Evolutionary conservation across 2,113 vertebrate genomes (phyloP).

Genomic region (Talpa occidentalis): DNA sequence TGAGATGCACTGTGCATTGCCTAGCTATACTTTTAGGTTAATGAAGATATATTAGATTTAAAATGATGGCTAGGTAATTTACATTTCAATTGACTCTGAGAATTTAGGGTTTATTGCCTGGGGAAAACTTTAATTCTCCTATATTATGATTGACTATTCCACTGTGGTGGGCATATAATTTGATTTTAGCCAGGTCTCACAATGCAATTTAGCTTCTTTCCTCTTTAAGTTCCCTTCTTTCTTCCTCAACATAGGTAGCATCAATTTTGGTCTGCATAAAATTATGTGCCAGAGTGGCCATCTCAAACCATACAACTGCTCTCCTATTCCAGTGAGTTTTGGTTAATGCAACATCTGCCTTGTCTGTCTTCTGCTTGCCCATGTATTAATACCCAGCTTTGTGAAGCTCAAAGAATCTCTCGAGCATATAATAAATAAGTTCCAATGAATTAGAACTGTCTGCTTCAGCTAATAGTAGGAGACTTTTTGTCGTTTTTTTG

Average conservation of each 20-base stretch:
- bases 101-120: constrained; percentile 65
- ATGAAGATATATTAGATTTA: constrained; percentile 74
- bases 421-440: constrained; percentile 78
- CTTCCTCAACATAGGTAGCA: background rate
- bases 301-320: constrained; percentile 70
- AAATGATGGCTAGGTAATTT: constrained; percentile 68
- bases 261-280: constrained; percentile 64
- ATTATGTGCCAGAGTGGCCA: constrained; percentile 71
- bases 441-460: constrained; percentile 77
- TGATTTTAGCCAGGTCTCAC: constrained; percentile 52
- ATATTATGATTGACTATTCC: constrained; percentile 68
- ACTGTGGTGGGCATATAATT: constrained; percentile 54
- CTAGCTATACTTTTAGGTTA: constrained; percentile 53
- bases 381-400: constrained; percentile 77
- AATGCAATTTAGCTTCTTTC: constrained; percentile 7
- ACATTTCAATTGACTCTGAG: constrained; percentile 65
- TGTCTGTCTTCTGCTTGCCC: constrained; percentile 78
- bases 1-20: constrained; percentile 50
- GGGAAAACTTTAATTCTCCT: constrained; percentile 64
- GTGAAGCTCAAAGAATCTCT: constrained; percentile 24
- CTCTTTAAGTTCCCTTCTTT: background rate
- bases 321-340: constrained; percentile 72
- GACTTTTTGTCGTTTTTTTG: constrained; percentile 55
- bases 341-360: constrained; percentile 79
- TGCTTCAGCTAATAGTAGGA: constrained; percentile 77